These are phyloP conservation scores for Phenganax subtilis DNA, from an alignment of 92 coral and sea anemone species.

Conservation along the genomic window DNA sequence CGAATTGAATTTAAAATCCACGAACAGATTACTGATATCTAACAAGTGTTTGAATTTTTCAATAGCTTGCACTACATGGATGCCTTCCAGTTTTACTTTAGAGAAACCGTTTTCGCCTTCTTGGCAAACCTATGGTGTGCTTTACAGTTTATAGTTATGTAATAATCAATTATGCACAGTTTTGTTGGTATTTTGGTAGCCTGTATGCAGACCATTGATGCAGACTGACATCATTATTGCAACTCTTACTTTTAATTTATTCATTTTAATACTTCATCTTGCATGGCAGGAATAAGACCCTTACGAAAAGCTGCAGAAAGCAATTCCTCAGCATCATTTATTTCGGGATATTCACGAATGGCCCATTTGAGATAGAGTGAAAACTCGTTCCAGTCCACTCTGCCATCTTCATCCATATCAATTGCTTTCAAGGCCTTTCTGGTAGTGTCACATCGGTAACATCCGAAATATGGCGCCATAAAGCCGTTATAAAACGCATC, in stretches of 20 bases:
- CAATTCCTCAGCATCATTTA: conserved; percentile 52
- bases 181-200: too few relatives aligned
- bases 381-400: conserved; percentile 51
- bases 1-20: too few relatives aligned
- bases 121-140: too few relatives aligned
- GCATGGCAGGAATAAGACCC: conserved; percentile 83
- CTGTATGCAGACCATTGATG: too few relatives aligned
- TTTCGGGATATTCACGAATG: conserved; percentile 60
- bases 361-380: conserved; percentile 42
- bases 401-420: conserved; percentile 49
- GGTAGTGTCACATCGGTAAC: conserved; percentile 45
- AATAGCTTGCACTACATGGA: too few relatives aligned
- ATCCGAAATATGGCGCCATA: conserved; percentile 64
- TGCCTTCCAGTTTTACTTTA: too few relatives aligned
- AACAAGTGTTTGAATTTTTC: too few relatives aligned
- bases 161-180: too few relatives aligned
- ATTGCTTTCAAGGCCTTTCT: conserved; percentile 47
- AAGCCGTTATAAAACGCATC: conserved; percentile 67
- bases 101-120: too few relatives aligned
- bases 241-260: background rate
- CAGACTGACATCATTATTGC: too few relatives aligned
- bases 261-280: conserved; percentile 34
- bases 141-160: too few relatives aligned
- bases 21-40: too few relatives aligned
- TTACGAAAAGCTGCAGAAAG: conserved; percentile 57